These are phyloP conservation scores for Triplophysa siluroides DNA, from an alignment of 2,113 vertebrate species.

Conservation along the genomic window DNA sequence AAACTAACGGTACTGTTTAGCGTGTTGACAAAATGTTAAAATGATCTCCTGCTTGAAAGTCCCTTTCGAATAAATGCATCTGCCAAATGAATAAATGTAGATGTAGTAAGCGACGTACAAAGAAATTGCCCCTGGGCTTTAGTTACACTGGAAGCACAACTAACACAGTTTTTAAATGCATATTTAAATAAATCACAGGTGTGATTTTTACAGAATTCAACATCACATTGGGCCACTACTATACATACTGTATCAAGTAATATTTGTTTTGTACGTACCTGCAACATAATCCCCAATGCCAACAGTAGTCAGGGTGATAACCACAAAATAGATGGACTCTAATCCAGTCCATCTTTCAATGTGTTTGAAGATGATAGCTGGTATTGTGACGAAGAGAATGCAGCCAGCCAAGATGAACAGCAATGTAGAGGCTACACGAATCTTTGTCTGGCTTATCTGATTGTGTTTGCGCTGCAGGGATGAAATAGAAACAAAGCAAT, in stretches of 20 bases:
- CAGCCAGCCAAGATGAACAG: constrained; percentile 85
- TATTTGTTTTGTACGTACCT: constrained; percentile 63
- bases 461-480: constrained; percentile 73
- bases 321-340: constrained; percentile 84
- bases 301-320: constrained; percentile 85
- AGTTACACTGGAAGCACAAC: too few relatives aligned
- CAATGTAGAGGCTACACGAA: constrained; percentile 79
- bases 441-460: constrained; percentile 80
- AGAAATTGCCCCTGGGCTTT: too few relatives aligned
- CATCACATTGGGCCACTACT: too few relatives aligned
- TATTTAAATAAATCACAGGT: too few relatives aligned
- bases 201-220: too few relatives aligned
- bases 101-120: too few relatives aligned
- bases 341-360: constrained; percentile 81
- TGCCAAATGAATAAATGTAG: too few relatives aligned
- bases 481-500: background rate
- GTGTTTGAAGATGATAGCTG: constrained; percentile 80
- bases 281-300: constrained; percentile 89
- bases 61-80: too few relatives aligned
- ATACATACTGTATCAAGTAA: background rate
- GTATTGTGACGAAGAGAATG: constrained; percentile 83
- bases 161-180: too few relatives aligned
- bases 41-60: too few relatives aligned
- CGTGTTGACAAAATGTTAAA: too few relatives aligned
- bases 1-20: too few relatives aligned